Evolutionary conservation across 2,888 invertebrate genomes (phyloP).

Genomic region (Cantharis lateralis): DNA sequence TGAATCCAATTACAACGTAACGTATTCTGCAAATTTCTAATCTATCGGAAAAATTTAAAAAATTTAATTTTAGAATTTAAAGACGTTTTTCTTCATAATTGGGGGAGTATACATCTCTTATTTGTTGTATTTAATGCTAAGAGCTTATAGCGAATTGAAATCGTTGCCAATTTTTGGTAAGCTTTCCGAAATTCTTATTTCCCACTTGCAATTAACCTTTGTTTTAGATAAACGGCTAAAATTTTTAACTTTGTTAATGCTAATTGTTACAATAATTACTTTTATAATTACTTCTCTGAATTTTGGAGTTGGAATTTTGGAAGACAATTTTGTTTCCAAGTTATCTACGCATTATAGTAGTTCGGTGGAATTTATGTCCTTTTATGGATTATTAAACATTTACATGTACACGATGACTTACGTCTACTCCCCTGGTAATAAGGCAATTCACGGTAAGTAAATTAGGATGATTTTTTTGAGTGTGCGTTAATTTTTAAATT

Average conservation of each 20-base stretch:
- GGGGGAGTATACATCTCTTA: constrained; percentile 85
- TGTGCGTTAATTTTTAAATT: background rate
- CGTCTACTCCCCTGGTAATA: constrained; percentile 86
- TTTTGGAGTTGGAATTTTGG: constrained; percentile 87
- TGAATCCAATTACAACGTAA: constrained; percentile 80
- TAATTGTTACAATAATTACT: constrained; percentile 77
- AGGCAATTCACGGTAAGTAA: constrained; percentile 78
- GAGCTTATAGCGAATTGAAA: constrained; percentile 91
- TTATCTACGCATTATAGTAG: constrained; percentile 86
- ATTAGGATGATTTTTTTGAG: background rate
- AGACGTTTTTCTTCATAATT: constrained; percentile 87
- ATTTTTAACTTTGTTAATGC: constrained; percentile 85
- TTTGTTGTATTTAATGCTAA: constrained; percentile 78
- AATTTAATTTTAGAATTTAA: constrained; percentile 71
- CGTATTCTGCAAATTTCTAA: constrained; percentile 42
- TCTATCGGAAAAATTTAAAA: background rate
- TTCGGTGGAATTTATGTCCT: constrained; percentile 94
- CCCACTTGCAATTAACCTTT: background rate
- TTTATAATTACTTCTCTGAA: constrained; percentile 76
- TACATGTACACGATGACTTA: constrained; percentile 93
- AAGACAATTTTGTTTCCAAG: constrained; percentile 93
- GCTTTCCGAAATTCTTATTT: constrained; percentile 45
- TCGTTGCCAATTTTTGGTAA: constrained; percentile 98
- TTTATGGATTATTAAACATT: constrained; percentile 92
- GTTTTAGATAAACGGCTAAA: constrained; percentile 86